Evolutionary conservation across 2,888 invertebrate species (phyloP).

Genomic region (Drosophila hamatofila): DNA sequence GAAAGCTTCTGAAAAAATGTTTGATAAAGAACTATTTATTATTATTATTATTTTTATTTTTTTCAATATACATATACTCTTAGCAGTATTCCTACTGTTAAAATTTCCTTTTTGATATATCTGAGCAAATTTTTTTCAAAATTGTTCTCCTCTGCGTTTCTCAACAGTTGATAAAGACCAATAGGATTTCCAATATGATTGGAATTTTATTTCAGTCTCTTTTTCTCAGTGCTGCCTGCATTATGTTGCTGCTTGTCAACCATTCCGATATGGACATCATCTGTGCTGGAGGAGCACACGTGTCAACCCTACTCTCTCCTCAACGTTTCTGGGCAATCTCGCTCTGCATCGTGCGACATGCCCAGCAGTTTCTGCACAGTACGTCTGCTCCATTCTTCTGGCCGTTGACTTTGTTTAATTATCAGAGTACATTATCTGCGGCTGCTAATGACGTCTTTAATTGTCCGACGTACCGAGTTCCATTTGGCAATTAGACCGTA

Average conservation of each 20-base stretch:
- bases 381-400: background rate
- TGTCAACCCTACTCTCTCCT: background rate
- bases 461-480: background rate
- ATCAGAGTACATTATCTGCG: background rate
- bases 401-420: background rate
- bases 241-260: conserved; percentile 12
- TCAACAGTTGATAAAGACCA: no score
- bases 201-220: background rate
- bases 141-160: no score
- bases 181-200: background rate
- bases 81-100: no score
- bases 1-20: no score
- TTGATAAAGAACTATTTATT: no score
- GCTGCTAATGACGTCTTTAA: conserved; percentile 2
- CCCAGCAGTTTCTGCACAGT: background rate
- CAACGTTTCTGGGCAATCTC: no score
- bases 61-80: no score
- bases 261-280: conserved; percentile 9
- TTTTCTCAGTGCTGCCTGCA: no score
- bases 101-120: no score
- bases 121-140: no score
- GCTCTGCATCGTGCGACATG: no score
- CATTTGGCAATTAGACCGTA: background rate
- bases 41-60: no score
- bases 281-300: conserved; percentile 5